phyloP scores from a whole-genome alignment of 2,113 vertebrate species.

The Rafetus swinhoei region DNA sequence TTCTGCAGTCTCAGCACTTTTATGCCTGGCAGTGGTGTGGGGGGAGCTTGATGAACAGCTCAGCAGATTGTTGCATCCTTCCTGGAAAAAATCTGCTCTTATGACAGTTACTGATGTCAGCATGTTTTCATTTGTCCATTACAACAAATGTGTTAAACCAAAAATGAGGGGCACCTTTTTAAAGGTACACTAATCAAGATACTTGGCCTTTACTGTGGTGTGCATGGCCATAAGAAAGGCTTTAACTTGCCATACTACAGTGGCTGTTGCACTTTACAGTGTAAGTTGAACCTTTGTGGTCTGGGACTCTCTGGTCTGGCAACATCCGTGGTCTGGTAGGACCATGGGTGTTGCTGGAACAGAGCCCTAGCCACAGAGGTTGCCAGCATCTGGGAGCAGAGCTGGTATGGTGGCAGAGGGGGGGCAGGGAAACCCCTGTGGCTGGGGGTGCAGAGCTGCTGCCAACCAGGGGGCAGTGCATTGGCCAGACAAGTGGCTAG shows the following conservation, averaged over 20 bases:
- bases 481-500: too few relatives aligned
- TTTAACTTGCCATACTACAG: not conserved
- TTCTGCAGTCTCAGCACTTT: conserved; percentile 89
- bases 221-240: too few relatives aligned
- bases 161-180: not conserved
- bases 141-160: not conserved
- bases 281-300: too few relatives aligned
- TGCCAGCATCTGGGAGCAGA: too few relatives aligned
- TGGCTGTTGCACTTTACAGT: not conserved
- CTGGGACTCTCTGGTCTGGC: too few relatives aligned
- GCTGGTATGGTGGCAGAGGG: too few relatives aligned
- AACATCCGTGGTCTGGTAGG: too few relatives aligned
- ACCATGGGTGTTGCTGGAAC: too few relatives aligned
- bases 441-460: too few relatives aligned
- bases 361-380: too few relatives aligned
- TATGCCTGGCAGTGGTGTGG: conserved; percentile 73
- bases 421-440: too few relatives aligned
- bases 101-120: conserved; percentile 72
- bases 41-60: conserved; percentile 60
- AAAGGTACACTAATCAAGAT: not conserved
- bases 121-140: conserved; percentile 32
- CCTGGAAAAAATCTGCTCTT: conserved; percentile 73
- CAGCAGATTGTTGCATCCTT: conserved; percentile 80
- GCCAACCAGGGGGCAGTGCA: too few relatives aligned
- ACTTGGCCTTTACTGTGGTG: not conserved